Evolutionary conservation across 2,888 invertebrate species (phyloP).

Genomic region (Lycocerus yunnanus): DNA sequence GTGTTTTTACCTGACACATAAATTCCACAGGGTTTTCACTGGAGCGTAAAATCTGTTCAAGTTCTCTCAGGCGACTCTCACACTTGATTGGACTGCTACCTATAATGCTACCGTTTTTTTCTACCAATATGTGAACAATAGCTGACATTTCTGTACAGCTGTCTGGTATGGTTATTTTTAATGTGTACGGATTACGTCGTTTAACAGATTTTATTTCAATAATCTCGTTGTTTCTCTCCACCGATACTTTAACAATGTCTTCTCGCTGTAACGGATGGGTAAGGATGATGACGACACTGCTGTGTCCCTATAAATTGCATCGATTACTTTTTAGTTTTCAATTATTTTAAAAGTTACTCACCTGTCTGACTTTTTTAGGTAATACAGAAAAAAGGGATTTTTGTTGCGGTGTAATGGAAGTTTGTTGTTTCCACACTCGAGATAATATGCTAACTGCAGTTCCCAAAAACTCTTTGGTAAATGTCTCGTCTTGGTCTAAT

Average conservation of each 20-base stretch:
- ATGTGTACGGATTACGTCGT: slow-evolving; percentile 80
- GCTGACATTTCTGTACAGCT: slow-evolving; percentile 81
- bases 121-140: slow-evolving; percentile 79
- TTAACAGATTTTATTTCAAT: slow-evolving; percentile 73
- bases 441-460: slow-evolving; percentile 80
- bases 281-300: slow-evolving; percentile 77
- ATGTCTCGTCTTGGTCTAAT: slow-evolving; percentile 81
- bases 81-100: slow-evolving; percentile 87
- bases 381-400: slow-evolving; percentile 73
- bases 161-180: slow-evolving; percentile 84
- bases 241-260: slow-evolving; percentile 76
- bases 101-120: slow-evolving; percentile 78
- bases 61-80: slow-evolving; percentile 80
- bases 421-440: slow-evolving; percentile 56
- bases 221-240: slow-evolving; percentile 81
- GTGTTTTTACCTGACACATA: slow-evolving; percentile 75
- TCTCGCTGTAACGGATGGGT: slow-evolving; percentile 78
- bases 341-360: slow-evolving; percentile 52
- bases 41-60: slow-evolving; percentile 78
- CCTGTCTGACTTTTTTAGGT: slow-evolving; percentile 77
- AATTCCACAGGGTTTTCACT: slow-evolving; percentile 84
- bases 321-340: background rate
- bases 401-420: slow-evolving; percentile 50
- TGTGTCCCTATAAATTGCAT: slow-evolving; percentile 68
- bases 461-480: slow-evolving; percentile 82